phyloP scores from a whole-genome alignment of 2,888 invertebrate genomes.

The Gerosis bhagava region DNA sequence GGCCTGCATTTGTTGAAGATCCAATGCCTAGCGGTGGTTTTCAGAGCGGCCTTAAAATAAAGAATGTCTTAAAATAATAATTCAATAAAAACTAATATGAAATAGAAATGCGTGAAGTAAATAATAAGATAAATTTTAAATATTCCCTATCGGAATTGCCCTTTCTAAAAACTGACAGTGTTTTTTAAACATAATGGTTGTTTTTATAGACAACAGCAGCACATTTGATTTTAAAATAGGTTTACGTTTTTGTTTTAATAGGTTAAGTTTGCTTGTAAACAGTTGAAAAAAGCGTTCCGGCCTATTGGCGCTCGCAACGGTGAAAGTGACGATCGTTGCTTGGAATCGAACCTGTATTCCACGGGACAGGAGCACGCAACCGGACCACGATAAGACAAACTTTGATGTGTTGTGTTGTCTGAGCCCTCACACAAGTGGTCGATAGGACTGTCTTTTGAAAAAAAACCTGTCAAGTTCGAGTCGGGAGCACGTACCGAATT shows the following conservation, averaged over 20 bases:
- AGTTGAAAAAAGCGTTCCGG: conserved; percentile 17
- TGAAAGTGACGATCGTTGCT: conserved; percentile 33
- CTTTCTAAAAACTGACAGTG: not conserved
- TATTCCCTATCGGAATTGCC: not conserved
- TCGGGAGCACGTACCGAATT: no score
- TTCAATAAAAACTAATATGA: no score
- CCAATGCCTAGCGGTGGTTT: no score
- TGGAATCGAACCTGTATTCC: conserved; percentile 22
- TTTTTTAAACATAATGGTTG: not conserved
- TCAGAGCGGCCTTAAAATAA: no score
- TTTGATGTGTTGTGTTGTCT: no score
- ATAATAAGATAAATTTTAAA: no score
- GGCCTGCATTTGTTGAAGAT: no score
- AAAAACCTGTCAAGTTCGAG: no score
- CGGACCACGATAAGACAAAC: conserved; percentile 6
- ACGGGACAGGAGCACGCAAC: conserved; percentile 20
- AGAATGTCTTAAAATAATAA: no score
- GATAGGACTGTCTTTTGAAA: no score
- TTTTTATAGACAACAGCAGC: not conserved
- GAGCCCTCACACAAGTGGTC: no score
- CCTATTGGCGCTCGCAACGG: conserved; percentile 32
- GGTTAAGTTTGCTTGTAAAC: not conserved
- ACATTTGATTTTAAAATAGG: not conserved
- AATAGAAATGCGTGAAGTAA: no score
- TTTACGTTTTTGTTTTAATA: conserved; percentile 3